These are phyloP conservation scores for Acrocephalus scirpaceus DNA, from an alignment of 2,797 vertebrate species.

Conservation along the genomic window DNA sequence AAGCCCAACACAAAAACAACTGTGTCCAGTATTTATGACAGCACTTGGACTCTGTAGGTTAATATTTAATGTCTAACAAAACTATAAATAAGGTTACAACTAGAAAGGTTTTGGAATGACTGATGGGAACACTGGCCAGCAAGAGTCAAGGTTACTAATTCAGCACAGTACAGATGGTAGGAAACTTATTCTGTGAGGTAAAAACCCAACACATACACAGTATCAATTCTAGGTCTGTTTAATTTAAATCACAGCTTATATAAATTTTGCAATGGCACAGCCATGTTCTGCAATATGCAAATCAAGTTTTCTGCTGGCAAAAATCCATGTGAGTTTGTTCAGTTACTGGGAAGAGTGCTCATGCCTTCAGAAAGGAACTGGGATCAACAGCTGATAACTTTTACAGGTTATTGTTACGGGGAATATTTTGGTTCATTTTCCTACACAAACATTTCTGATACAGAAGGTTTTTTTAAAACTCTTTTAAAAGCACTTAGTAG, in stretches of 20 bases:
- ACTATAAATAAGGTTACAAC: conserved; percentile 6
- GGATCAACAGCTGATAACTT: not conserved
- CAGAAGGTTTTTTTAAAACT: not conserved
- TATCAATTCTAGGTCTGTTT: not conserved
- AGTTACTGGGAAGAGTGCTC: not conserved
- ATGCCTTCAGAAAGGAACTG: not conserved
- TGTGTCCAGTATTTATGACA: not conserved
- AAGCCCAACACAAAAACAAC: not conserved
- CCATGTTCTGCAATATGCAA: not conserved
- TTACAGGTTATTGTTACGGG: not conserved
- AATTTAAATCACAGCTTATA: not conserved
- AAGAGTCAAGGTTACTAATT: not conserved
- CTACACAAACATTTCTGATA: conserved; percentile 6
- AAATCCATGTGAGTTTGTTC: not conserved
- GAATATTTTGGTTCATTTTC: not conserved
- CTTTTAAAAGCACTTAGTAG: not conserved
- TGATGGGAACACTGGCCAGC: not conserved
- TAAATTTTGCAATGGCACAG: not conserved
- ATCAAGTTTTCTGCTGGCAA: not conserved
- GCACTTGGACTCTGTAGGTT: not conserved
- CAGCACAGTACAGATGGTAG: not conserved
- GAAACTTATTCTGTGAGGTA: not conserved
- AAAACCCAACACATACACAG: not conserved
- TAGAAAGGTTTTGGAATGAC: not conserved
- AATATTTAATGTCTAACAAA: not conserved